Evolutionary conservation across 2,797 vertebrate genomes (phyloP), one percentile per base, ranked within the genome.

Genomic region (Pantherophis alleghaniensis): DNA sequence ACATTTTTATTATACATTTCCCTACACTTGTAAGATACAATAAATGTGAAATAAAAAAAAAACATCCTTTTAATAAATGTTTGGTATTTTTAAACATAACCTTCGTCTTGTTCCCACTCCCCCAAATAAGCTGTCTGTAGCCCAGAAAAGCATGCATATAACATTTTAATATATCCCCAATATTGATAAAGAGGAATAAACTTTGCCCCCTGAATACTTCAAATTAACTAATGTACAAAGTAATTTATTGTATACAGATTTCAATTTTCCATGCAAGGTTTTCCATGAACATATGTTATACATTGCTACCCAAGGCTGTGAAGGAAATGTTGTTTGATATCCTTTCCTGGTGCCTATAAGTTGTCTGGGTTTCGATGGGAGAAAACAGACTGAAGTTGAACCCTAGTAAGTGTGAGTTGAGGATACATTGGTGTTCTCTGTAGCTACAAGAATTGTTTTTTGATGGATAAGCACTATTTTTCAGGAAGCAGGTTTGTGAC

Each of bases 221-320:
- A 37, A 74, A 74, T 32, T 69, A n/a, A 32, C 2, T 13, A 32
- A 69, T 16, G n/a, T 37, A 74, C 5, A 37, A 74, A 74, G n/a
- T 74, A 74, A 74, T 37, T 32, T 74, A 74, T 74, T 37, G 42
- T 20, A 61, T 90, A 90, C 47, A 86, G 74, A 57, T 9, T 91
- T 95, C 83, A 55, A 66, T 94, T 96, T 61, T 16, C 94, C 93
- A 91, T 26, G 18, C 2, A 79, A 79, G n/a, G 26, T 89, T 59
- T 86, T 6, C 26, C 88, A 88, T 94, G 66, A 32, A 0, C 69
- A 90, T 96, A 95, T 94, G 69, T 22, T 79, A 42, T 42, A 22
- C 18, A 42, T 79, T 37, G 32, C 32, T 42, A 79, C 7, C 16
- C 69, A 37, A 79, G 32, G 69, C 69, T 79, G 0, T 69, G 32